These are phyloP conservation scores for Ormyrus pomaceus DNA, from an alignment of 2,888 invertebrate species.

Conservation along the genomic window DNA sequence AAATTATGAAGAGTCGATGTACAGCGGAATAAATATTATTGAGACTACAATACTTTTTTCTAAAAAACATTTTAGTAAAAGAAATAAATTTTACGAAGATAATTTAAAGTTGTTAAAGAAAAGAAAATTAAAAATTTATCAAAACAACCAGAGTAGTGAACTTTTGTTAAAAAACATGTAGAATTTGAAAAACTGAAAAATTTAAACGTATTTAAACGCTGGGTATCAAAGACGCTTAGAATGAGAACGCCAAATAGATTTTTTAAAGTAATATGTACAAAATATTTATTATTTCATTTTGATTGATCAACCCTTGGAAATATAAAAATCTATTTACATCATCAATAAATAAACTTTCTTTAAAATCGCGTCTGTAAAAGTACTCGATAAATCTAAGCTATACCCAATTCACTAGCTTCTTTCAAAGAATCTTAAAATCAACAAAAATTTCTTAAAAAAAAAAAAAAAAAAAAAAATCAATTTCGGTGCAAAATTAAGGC, in stretches of 20 bases:
- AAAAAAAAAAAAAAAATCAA: conserved; percentile 46
- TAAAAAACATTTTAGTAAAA: neutral
- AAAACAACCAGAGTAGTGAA: conserved; percentile 8
- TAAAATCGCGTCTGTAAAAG: conserved; percentile 36
- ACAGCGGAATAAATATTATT: neutral
- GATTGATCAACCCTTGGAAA: conserved; percentile 53
- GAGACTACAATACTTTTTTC: too few relatives aligned
- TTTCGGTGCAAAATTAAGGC: conserved; percentile 43
- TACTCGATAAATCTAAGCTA: conserved; percentile 17
- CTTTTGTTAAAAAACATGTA: conserved; percentile 9
- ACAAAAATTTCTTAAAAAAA: conserved; percentile 49
- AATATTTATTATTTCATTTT: conserved; percentile 58
- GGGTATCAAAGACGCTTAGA: conserved; percentile 43
- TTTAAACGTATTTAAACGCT: conserved; percentile 27
- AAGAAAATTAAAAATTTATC: neutral
- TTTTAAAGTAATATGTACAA: conserved; percentile 56
- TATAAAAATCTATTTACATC: conserved; percentile 59
- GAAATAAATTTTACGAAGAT: neutral
- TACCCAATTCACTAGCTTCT: conserved; percentile 19
- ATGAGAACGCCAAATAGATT: conserved; percentile 51
- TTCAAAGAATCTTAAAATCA: conserved; percentile 37
- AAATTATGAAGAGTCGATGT: neutral
- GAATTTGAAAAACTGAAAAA: conserved; percentile 13
- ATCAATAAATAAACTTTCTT: conserved; percentile 53
- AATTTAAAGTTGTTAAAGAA: too few relatives aligned